phyloP scores from a whole-genome alignment of 23 tunicate species.

The Corella eumyota region DNA sequence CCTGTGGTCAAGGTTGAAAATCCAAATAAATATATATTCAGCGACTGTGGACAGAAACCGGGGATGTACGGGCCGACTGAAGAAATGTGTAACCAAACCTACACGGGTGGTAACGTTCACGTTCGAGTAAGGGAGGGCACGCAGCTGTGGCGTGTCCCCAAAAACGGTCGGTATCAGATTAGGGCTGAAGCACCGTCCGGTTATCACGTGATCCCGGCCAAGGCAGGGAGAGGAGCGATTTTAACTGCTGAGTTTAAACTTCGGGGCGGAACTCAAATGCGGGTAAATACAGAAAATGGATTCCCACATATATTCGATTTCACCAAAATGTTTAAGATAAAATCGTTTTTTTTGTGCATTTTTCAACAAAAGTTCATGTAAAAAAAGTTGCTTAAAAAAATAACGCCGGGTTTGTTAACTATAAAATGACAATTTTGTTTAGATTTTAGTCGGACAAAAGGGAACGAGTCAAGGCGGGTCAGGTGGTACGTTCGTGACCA shows the following conservation, averaged over 20 bases:
- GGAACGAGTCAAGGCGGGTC: slow-evolving; percentile 65
- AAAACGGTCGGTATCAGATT: slow-evolving; percentile 55
- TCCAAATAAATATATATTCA: slow-evolving; percentile 54
- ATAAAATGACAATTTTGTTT: not conserved
- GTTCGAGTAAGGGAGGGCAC: slow-evolving; percentile 55
- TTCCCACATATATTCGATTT: not conserved
- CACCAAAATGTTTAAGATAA: not conserved
- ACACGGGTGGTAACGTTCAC: slow-evolving; percentile 36
- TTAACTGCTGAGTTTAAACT: slow-evolving; percentile 52
- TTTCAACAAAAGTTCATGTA: not conserved
- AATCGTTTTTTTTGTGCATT: not conserved
- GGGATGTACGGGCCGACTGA: slow-evolving; percentile 79
- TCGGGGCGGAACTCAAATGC: slow-evolving; percentile 22
- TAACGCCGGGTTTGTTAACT: not conserved
- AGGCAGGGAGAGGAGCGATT: slow-evolving; percentile 70
- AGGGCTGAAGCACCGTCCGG: slow-evolving; percentile 80
- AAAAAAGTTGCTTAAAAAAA: not conserved
- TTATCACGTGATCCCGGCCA: slow-evolving; percentile 15
- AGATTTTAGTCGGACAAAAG: slow-evolving; percentile 94
- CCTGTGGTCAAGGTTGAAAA: not conserved
- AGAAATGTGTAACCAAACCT: slow-evolving; percentile 48
- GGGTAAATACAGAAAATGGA: slow-evolving; percentile 35
- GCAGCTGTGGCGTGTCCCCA: slow-evolving; percentile 76
- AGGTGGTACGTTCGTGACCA: slow-evolving; percentile 92
- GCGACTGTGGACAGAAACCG: slow-evolving; percentile 54